phyloP scores from a whole-genome alignment of 2,113 vertebrate species.

The Rhynchomys soricoides region DNA sequence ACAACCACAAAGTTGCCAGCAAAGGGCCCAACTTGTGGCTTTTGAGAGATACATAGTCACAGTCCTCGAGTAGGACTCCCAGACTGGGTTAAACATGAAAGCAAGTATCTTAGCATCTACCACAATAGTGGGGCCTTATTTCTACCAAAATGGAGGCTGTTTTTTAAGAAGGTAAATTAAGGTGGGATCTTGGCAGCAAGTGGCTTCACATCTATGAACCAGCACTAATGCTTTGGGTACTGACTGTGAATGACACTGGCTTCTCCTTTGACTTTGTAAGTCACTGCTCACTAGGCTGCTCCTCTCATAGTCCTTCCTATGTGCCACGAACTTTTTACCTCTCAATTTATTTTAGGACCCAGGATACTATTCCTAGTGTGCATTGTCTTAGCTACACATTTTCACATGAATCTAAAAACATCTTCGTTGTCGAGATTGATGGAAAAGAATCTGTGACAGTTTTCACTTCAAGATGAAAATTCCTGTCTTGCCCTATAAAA shows the following conservation, averaged over 20 bases:
- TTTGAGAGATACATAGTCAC: conserved; percentile 39
- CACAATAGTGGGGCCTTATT: not conserved
- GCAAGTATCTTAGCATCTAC: not conserved
- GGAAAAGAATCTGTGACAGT: not conserved
- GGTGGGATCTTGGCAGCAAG: not conserved
- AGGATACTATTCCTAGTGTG: not conserved
- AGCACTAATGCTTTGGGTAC: not conserved
- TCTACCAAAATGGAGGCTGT: not conserved
- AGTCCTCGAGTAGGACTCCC: not conserved
- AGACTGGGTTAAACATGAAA: conserved; percentile 12
- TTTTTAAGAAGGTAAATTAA: conserved; percentile 45
- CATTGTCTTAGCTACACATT: not conserved
- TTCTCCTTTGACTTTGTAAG: not conserved
- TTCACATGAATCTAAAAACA: not conserved
- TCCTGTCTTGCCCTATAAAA: not conserved
- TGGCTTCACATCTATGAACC: not conserved
- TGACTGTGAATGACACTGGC: not conserved
- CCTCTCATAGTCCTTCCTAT: not conserved
- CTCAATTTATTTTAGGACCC: not conserved
- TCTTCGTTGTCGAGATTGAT: not conserved
- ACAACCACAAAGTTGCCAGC: conserved; percentile 52
- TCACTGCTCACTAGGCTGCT: not conserved
- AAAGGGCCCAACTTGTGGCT: conserved; percentile 7
- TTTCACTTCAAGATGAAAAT: not conserved
- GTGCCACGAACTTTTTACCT: not conserved